Conservation (phyloP, 2,888 invertebrate species). For the Erebia aethiops region DNA sequence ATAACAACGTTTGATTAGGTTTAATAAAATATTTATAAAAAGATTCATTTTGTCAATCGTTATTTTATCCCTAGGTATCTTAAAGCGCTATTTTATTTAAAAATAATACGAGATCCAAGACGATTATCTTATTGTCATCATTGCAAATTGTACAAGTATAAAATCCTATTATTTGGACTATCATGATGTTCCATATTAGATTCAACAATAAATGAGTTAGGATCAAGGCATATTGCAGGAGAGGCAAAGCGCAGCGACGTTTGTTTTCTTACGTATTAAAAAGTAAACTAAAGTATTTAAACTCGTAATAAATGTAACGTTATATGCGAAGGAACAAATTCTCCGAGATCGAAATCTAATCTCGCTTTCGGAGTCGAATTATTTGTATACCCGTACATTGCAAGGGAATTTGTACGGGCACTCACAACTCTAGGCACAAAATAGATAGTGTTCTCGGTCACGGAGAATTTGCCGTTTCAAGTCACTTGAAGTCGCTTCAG, state of each 20-base stretch:
- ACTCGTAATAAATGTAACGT: too few relatives aligned
- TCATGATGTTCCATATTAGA: neutral
- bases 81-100: neutral
- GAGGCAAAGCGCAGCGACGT: neutral
- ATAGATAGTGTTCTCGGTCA: neutral
- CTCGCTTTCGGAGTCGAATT: too few relatives aligned
- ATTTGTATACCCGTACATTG: too few relatives aligned
- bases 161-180: neutral
- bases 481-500: neutral
- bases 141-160: neutral
- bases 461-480: neutral
- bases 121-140: slow-evolving; percentile 7
- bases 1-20: neutral
- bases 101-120: neutral
- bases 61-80: neutral
- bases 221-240: neutral
- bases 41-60: neutral
- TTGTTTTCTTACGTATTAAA: neutral
- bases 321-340: too few relatives aligned
- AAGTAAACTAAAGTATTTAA: too few relatives aligned
- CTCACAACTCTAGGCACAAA: too few relatives aligned
- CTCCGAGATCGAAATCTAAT: too few relatives aligned
- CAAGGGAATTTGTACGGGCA: too few relatives aligned
- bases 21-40: slow-evolving; percentile 1
- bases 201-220: neutral